Evolutionary conservation across 2,113 vertebrate genomes (phyloP).

Genomic region (Erinaceus europaeus): DNA sequence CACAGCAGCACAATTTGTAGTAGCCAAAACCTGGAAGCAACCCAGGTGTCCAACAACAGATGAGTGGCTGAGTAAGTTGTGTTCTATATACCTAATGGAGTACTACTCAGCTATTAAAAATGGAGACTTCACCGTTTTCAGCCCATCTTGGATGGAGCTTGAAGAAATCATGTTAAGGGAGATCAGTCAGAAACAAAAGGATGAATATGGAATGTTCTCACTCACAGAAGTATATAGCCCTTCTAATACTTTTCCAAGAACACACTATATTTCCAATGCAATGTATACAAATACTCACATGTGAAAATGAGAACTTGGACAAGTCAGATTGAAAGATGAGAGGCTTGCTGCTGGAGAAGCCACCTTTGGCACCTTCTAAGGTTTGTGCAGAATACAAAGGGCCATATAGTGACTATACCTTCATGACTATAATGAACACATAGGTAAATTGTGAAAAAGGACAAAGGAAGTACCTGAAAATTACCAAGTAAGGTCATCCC

Average conservation of each 20-base stretch:
- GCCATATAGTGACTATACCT: not conserved
- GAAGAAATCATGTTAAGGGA: too few species aligned
- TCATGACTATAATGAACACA: not conserved
- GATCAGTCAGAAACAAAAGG: too few species aligned
- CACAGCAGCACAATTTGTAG: too few species aligned
- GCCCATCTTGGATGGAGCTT: too few species aligned
- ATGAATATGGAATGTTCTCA: too few species aligned
- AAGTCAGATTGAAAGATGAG: not conserved
- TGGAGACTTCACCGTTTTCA: too few species aligned
- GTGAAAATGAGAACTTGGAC: not conserved
- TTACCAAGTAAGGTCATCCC: conserved; percentile 95
- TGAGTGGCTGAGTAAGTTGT: too few species aligned
- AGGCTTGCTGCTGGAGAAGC: not conserved
- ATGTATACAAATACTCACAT: accelerated
- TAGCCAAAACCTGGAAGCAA: too few species aligned
- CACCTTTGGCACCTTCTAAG: not conserved
- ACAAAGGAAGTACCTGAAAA: conserved; percentile 87
- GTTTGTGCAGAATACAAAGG: not conserved
- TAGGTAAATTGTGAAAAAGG: not conserved
- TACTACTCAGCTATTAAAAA: too few species aligned
- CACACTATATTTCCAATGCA: not conserved
- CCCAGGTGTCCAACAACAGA: too few species aligned
- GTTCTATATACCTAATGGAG: too few species aligned
- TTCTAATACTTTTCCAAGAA: too few species aligned
- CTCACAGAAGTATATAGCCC: not conserved